Evolutionary conservation across 1,140 invertebrate genomes (phyloP), one percentile per base, ranked within the genome.

Genomic region (Drosophila aff.): DNA sequence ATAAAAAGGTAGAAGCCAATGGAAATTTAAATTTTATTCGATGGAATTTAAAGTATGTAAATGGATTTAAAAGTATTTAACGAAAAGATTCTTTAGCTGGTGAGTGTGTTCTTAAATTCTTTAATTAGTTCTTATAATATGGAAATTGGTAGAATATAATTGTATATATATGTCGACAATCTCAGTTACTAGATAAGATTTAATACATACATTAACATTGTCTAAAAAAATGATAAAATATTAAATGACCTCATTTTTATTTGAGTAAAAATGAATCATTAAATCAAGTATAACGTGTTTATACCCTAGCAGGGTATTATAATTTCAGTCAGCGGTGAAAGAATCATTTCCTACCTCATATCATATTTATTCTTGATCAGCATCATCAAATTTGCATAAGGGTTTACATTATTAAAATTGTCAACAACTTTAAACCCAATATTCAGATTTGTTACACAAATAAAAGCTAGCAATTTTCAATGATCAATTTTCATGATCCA

Each of bases 1-100:
- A 68, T 52, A 64, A 50, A 31, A 38, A 9, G 43, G 44, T 36
- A 31, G 26, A 64, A 68, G 26, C 40, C 38, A 49, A 50, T 50
- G 16, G 13, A 49, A 40, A 47, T 38, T 38, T 9, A 3, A 21
- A n/a, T n/a, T 49, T 40, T 33, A 64, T 23, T 11, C 7, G 11
- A 21, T n/a, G 31, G 11, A 44, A 33, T 13, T 43, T 3, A n/a
- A n/a, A n/a, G n/a, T n/a, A n/a, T n/a, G n/a, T n/a, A n/a, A n/a
- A n/a, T n/a, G 13, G n/a, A n/a, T 8, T 26, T 18, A 57, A 41
- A 64, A 31, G 36, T 1, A 58, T 38, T 52, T 13, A n/a, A 43
- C 18, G 18, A 33, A 65, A 16, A 41, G 18, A 23, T 44, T 44
- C 6, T 13, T 11, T 4, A 31, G 13, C 23, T 61, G 13, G 28